A percentile compares a stretch with the other conserved stretches of the same genome.
Evolutionary conservation across 2,113 vertebrate species (phyloP).

Genomic region (Mobula hypostoma): DNA sequence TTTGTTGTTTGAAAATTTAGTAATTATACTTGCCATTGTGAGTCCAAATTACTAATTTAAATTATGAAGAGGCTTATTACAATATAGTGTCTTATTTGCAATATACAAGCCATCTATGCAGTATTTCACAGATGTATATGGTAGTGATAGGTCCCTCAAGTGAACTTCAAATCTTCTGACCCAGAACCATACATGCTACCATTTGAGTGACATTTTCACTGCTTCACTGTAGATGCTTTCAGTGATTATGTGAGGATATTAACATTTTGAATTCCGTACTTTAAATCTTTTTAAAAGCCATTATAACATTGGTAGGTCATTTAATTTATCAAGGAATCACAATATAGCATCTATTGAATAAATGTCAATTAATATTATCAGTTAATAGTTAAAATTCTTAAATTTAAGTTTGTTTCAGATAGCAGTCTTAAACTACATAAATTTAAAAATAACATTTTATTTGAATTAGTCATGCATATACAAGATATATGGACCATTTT

Average conservation of each 20-base stretch:
- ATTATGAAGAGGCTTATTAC: too few species aligned
- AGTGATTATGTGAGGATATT: neutral
- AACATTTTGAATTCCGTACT: neutral
- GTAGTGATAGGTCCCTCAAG: neutral
- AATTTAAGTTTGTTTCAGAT: neutral
- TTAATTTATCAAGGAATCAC: neutral
- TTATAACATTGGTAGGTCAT: neutral
- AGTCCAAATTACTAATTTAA: too few species aligned
- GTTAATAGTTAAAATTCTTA: neutral
- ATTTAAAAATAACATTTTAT: neutral
- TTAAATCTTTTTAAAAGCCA: neutral
- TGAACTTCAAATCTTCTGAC: neutral
- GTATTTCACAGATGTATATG: neutral
- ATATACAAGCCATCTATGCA: neutral
- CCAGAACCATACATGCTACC: neutral
- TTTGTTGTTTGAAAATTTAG: too few species aligned
- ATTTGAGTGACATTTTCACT: neutral
- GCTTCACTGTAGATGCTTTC: neutral
- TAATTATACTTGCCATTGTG: too few species aligned
- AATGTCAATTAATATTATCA: neutral
- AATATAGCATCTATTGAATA: neutral
- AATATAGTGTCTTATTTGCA: neutral
- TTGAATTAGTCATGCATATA: neutral
- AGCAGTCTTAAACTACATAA: neutral
- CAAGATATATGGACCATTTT: neutral